A percentile compares a stretch with the other conserved stretches of the same genome.
phyloP scores from a whole-genome alignment of 2,113 vertebrate species.

The Phaethornis superciliosus region DNA sequence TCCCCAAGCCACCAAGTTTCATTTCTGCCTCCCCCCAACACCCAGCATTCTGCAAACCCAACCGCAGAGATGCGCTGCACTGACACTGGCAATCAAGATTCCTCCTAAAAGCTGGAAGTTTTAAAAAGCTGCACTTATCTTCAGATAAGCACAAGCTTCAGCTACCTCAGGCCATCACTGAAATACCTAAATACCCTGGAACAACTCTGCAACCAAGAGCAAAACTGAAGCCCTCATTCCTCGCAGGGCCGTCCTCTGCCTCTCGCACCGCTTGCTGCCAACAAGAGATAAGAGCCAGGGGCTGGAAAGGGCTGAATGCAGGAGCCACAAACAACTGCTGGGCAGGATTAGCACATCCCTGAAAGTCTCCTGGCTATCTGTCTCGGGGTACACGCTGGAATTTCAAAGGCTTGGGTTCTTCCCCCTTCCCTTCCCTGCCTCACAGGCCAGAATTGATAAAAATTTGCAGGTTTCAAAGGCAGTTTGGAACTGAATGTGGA shows the following conservation, averaged over 20 bases:
- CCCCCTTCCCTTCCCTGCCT: too few species aligned
- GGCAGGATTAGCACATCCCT: background rate
- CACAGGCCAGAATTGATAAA: background rate
- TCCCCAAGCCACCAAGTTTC: background rate
- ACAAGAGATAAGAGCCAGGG: background rate
- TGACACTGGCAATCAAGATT: background rate
- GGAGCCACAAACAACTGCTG: background rate
- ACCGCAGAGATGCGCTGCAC: rapidly evolving
- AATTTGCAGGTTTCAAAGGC: background rate
- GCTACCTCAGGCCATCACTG: background rate
- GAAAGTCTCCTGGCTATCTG: constrained; percentile 7
- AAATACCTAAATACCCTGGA: background rate
- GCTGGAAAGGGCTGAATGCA: background rate
- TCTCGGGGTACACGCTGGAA: background rate
- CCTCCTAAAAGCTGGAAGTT: background rate
- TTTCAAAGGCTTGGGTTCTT: background rate
- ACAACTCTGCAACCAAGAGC: background rate
- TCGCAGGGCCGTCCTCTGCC: background rate
- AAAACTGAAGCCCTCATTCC: background rate
- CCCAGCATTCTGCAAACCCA: background rate
- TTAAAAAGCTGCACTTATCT: background rate
- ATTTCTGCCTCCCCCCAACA: background rate
- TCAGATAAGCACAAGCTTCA: background rate
- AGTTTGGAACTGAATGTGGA: background rate
- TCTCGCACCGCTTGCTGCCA: background rate